Evolutionary conservation across 2,888 invertebrate species (phyloP).

Genomic region (Zele albiditarsus): DNA sequence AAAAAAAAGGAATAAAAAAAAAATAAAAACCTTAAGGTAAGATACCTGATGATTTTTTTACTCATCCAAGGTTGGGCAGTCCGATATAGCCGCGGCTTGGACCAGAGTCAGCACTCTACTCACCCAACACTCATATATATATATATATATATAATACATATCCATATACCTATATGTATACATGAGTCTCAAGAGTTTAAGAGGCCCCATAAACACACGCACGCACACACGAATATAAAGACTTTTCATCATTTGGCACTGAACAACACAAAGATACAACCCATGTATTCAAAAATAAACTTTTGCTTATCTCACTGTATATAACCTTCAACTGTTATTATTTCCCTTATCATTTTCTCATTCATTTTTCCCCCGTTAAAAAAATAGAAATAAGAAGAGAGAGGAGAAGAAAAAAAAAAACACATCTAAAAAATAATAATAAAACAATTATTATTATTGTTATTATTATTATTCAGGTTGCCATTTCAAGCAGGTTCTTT

Average conservation of each 20-base stretch:
- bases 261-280: conserved; percentile 9
- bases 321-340: not conserved
- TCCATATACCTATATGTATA: not conserved
- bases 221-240: conserved; percentile 41
- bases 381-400: no score
- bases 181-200: conserved; percentile 53
- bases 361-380: not conserved
- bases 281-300: not conserved
- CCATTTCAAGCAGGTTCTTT: not conserved
- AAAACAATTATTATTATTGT: not conserved
- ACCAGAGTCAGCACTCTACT: conserved; percentile 57
- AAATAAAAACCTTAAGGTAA: conserved; percentile 50
- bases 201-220: conserved; percentile 62
- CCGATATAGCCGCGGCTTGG: conserved; percentile 67
- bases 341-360: conserved; percentile 8
- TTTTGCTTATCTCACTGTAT: conserved; percentile 29
- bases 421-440: not conserved
- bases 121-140: conserved; percentile 29
- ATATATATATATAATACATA: not conserved
- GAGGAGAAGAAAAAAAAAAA: not conserved
- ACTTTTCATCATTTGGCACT: conserved; percentile 15
- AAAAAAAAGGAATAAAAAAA: conserved; percentile 13
- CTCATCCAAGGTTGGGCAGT: conserved; percentile 66
- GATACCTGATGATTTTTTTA: conserved; percentile 62
- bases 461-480: not conserved